These are phyloP conservation scores for Heliconius hewitsoni DNA, from an alignment of 1,140 invertebrate species.

Conservation along the genomic window DNA sequence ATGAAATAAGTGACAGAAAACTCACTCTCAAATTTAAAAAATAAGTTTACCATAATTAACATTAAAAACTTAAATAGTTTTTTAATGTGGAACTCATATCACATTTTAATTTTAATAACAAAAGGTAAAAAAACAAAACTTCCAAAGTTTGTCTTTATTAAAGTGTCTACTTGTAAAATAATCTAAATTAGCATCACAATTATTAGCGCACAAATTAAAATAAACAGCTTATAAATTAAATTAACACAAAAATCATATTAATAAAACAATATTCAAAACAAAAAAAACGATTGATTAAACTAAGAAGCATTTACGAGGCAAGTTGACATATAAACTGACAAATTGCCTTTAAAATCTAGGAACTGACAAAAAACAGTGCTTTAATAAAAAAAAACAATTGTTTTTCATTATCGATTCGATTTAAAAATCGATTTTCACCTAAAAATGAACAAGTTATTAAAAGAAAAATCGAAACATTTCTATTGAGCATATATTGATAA, in stretches of 20 bases:
- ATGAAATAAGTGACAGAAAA: too few relatives aligned
- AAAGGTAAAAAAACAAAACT: constrained; percentile 42
- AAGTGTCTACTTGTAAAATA: constrained; percentile 66
- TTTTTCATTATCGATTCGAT: neutral
- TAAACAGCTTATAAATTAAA: constrained; percentile 58
- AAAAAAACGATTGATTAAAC: neutral
- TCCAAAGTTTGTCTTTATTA: constrained; percentile 68
- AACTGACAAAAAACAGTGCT: constrained; percentile 2
- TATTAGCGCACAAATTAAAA: constrained; percentile 55
- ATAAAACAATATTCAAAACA: constrained; percentile 25
- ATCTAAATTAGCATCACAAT: constrained; percentile 75
- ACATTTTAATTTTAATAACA: neutral
- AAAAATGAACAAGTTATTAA: neutral
- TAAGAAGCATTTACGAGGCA: constrained; percentile 22
- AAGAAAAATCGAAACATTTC: constrained; percentile 1
- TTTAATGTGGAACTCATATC: neutral
- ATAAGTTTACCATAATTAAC: too few relatives aligned
- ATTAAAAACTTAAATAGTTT: neutral
- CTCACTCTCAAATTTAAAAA: too few relatives aligned
- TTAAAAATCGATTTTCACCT: neutral
- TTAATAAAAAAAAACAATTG: neutral
- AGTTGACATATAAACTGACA: neutral
- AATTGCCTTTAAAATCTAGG: neutral
- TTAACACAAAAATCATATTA: constrained; percentile 29
- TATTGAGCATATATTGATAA: constrained; percentile 11